These are phyloP conservation scores for Sarcophaga caerulescens DNA, from an alignment of 2,888 invertebrate genomes.

Conservation along the genomic window DNA sequence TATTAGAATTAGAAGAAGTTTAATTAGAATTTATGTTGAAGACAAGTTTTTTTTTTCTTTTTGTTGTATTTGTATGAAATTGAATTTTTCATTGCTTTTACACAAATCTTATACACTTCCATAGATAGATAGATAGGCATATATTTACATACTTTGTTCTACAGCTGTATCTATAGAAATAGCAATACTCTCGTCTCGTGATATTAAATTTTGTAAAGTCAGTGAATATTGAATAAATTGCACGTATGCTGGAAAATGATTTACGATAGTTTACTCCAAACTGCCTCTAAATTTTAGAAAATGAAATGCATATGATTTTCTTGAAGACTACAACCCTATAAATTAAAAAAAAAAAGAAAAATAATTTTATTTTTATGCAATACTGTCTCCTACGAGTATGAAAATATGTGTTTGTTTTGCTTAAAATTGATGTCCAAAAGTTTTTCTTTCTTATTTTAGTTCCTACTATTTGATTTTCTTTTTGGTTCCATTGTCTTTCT, in stretches of 20 bases:
- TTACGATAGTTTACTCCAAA: too few species aligned
- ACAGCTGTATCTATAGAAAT: background rate
- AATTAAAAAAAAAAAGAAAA: too few species aligned
- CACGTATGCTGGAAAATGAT: too few species aligned
- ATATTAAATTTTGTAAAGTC: too few species aligned
- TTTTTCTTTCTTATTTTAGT: conserved; percentile 39
- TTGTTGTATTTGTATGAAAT: conserved; percentile 55
- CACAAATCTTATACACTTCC: background rate
- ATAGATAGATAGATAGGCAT: background rate
- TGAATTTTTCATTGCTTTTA: conserved; percentile 46
- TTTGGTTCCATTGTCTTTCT: too few species aligned
- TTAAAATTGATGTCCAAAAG: conserved; percentile 44
- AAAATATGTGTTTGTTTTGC: conserved; percentile 4
- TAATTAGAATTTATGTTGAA: conserved; percentile 56
- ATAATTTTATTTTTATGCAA: too few species aligned
- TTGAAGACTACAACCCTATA: too few species aligned
- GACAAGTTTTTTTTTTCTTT: conserved; percentile 20
- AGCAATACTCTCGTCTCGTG: background rate
- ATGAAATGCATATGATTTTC: too few species aligned
- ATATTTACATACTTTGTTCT: background rate
- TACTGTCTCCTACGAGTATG: too few species aligned
- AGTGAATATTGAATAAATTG: too few species aligned
- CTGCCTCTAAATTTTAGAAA: too few species aligned
- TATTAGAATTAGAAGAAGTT: too few species aligned
- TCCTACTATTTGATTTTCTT: background rate